Evolutionary conservation across 2,888 invertebrate genomes (phyloP), one percentile per base, ranked within the genome.

Genomic region (Clunio marinus): DNA sequence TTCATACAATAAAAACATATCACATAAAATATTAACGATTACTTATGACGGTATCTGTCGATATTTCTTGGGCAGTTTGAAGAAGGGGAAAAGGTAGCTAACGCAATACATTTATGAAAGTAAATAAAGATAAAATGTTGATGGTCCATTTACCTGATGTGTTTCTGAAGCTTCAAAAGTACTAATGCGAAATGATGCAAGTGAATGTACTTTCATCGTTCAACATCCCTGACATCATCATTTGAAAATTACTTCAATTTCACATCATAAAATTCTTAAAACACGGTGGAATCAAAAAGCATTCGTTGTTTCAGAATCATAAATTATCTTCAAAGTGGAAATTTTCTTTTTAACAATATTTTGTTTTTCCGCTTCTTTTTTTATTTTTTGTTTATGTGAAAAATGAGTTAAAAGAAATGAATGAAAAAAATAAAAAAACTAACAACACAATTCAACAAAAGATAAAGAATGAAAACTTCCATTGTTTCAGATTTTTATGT

Each of bases 71-170:
- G 7, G 10, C 2, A 15, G 3, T n/a, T n/a, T 41, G n/a, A 13
- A n/a, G n/a, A 41, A 1, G 60, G 22, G 24, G 13, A 17, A 20
- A 20, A 60, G 24, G 24, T 27, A 25, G 15, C 7, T 7, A 8
- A 37, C 7, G 17, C 17, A 17, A 51, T 51, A 51, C n/a, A 51
- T 63, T 63, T 63, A 41, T 45, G 63, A 46, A 27, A 24, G 28
- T 24, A 63, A 46, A 63, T 46, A 63, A 63, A 63, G 46, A 46
- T 63, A 63, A 63, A 63, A 63, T 17, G 45, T 63, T 63, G 63
- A 63, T 63, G 20, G 63, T 63, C 63, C 63, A 63, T 63, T 51
- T 63, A 63, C 63, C 63, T 63, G 62, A 22, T 41, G 35, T 32
- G 20, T 37, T 37, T 51, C 15, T 4, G 17, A 10, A 41, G 41